Evolutionary conservation across 2,888 invertebrate species (phyloP), one percentile per base, ranked within the genome.

Genomic region (Ochropleura plecta): DNA sequence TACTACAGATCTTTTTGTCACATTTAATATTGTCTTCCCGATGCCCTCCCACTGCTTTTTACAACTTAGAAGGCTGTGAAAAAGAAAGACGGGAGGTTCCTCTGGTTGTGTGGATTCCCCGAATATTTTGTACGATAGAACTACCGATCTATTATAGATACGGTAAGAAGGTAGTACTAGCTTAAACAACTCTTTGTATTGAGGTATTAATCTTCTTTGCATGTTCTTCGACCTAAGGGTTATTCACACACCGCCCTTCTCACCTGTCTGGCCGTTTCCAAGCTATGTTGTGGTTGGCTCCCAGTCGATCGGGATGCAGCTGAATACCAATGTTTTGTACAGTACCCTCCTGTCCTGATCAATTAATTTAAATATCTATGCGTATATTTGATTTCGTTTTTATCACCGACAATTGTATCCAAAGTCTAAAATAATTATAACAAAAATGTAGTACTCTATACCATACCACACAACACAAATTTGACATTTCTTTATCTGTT

Each of bases 11-110:
- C 97, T 98, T 88, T 96, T 99, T 98, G 90, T 97, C 96, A 65
- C 97, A 79, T 97, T 97, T 78, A 97, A 94, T 63, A 98, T 96
- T 0, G 97, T 97, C 92, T 98, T 98, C 3, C 98, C 98, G 20
- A 99, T 93, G 55, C 97, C 97, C 86, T 98, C 97, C 99, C 99
- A 99, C 91, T 99, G 99, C 76, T 96, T 97, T 92, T 99, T 99
- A 0, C 97, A 98, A 0, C 99, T 99, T 84, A 99, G 97, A 18
- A 99, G 94, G 0, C 99, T 99, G 91, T 99, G 99, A 91, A 98
- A 97, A 69, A 99, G 79, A 8, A 96, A 86, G 12, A 95, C 85
- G 0, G 95, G 94, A 0, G 94, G 90, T 40, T 90, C 84, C 0
- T 92, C 90, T 0, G 83, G 70, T 0, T 91, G 90, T 3, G 79